Evolutionary conservation across 2,888 invertebrate species (phyloP).

Genomic region (Taenaris catops): DNA sequence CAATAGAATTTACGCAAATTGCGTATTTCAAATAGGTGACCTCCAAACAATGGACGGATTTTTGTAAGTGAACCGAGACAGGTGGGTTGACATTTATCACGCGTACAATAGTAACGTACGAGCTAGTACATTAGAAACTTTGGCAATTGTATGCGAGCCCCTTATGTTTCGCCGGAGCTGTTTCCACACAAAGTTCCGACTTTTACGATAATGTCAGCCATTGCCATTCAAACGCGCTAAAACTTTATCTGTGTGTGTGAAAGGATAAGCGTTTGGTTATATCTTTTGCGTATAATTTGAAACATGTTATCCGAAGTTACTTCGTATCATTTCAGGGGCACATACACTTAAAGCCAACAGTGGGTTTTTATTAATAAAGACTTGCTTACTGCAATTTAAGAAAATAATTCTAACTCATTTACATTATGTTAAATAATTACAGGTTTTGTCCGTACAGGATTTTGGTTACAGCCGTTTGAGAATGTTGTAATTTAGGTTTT

Average conservation of each 20-base stretch:
- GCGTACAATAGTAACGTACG: slow-evolving; percentile 61
- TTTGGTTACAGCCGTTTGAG: too few relatives aligned
- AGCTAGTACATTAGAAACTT: slow-evolving; percentile 73
- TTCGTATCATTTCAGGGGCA: slow-evolving; percentile 13
- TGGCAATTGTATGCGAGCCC: slow-evolving; percentile 76
- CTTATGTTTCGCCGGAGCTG: slow-evolving; percentile 73
- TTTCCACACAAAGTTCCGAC: slow-evolving; percentile 74
- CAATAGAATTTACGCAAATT: too few relatives aligned
- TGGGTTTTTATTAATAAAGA: too few relatives aligned
- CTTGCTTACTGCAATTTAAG: too few relatives aligned
- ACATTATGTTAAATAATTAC: too few relatives aligned
- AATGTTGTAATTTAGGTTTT: too few relatives aligned
- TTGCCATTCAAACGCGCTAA: slow-evolving; percentile 77
- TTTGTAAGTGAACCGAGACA: slow-evolving; percentile 26
- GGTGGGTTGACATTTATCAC: slow-evolving; percentile 64
- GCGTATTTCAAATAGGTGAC: too few relatives aligned
- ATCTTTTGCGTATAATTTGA: slow-evolving; percentile 42
- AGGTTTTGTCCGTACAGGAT: too few relatives aligned
- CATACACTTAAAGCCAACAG: too few relatives aligned
- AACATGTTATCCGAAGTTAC: slow-evolving; percentile 23
- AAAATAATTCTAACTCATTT: not conserved
- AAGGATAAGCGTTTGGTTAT: slow-evolving; percentile 68
- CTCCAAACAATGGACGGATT: slow-evolving; percentile 7
- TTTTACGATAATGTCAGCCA: slow-evolving; percentile 79
- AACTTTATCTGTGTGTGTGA: slow-evolving; percentile 77